These are phyloP conservation scores for Drosophila ficusphila DNA, from an alignment of 1,140 invertebrate genomes.

Conservation along the genomic window DNA sequence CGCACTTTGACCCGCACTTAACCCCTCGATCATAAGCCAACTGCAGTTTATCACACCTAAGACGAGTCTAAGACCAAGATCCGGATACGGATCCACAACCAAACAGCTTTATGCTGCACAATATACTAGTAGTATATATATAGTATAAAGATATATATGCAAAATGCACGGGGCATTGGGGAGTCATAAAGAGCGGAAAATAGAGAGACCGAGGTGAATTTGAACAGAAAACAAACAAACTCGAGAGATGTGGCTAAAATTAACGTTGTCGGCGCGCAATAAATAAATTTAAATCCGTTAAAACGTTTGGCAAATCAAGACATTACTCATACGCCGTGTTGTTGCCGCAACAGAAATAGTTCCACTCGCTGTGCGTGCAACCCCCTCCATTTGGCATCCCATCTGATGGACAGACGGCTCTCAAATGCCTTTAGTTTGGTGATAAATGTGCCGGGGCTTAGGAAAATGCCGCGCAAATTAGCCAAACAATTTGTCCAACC, in stretches of 20 bases:
- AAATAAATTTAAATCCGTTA: conserved; percentile 73
- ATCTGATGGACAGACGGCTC: conserved; percentile 31
- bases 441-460: conserved; percentile 70
- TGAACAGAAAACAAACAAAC: conserved; percentile 45
- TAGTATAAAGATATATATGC: background rate
- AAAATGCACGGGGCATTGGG: background rate
- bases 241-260: conserved; percentile 47
- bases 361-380: too few species aligned
- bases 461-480: conserved; percentile 70
- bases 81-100: background rate
- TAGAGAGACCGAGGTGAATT: background rate
- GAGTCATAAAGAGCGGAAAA: background rate
- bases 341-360: conserved; percentile 55
- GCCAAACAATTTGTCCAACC: conserved; percentile 69
- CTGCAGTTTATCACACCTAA: conserved; percentile 7
- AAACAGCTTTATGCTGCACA: too few species aligned
- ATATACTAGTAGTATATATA: too few species aligned
- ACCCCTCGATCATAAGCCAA: conserved; percentile 15
- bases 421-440: conserved; percentile 48
- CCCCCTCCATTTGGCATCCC: too few species aligned
- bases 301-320: conserved; percentile 77
- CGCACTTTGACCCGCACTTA: conserved; percentile 26
- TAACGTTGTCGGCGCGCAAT: conserved; percentile 49
- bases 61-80: background rate
- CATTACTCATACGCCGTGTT: conserved; percentile 76